A percentile compares a stretch with the other conserved stretches of the same genome.
phyloP scores from a whole-genome alignment of 2,113 vertebrate genomes.

The Dinomys branickii region DNA sequence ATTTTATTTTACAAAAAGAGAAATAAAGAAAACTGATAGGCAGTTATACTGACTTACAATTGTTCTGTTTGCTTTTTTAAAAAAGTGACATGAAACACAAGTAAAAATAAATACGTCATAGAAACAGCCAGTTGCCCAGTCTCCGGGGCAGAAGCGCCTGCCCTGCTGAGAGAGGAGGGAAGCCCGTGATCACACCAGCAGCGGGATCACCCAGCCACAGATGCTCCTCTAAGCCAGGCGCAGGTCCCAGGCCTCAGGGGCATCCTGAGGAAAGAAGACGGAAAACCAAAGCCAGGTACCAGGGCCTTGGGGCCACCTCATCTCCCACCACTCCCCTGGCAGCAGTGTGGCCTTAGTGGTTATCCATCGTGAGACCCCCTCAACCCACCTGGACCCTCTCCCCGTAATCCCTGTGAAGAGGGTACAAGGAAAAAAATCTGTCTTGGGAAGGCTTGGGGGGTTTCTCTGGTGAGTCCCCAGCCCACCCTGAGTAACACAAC shows the following conservation, averaged over 20 bases:
- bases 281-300: constrained; percentile 81
- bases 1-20: constrained; percentile 83
- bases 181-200: constrained; percentile 86
- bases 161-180: constrained; percentile 87
- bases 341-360: constrained; percentile 78
- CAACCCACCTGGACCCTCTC: constrained; percentile 66
- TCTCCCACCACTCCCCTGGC: constrained; percentile 18
- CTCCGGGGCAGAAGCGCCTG: constrained; percentile 82
- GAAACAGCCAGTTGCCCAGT: constrained; percentile 91
- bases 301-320: constrained; percentile 68
- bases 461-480: constrained; percentile 66
- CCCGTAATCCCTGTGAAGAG: constrained; percentile 60
- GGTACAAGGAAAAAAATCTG: constrained; percentile 67
- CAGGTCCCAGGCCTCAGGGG: constrained; percentile 87
- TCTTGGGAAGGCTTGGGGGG: constrained; percentile 62
- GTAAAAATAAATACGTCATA: constrained; percentile 93
- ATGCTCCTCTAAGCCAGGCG: constrained; percentile 84
- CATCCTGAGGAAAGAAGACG: constrained; percentile 81
- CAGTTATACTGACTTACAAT: constrained; percentile 91
- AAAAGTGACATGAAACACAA: constrained; percentile 93
- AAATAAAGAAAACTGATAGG: constrained; percentile 83
- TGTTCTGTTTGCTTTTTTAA: constrained; percentile 88
- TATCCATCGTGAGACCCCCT: constrained; percentile 73
- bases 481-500: constrained; percentile 77
- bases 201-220: constrained; percentile 82